Conservation (phyloP, 2,888 invertebrate genomes). For the Linyphia triangularis region DNA sequence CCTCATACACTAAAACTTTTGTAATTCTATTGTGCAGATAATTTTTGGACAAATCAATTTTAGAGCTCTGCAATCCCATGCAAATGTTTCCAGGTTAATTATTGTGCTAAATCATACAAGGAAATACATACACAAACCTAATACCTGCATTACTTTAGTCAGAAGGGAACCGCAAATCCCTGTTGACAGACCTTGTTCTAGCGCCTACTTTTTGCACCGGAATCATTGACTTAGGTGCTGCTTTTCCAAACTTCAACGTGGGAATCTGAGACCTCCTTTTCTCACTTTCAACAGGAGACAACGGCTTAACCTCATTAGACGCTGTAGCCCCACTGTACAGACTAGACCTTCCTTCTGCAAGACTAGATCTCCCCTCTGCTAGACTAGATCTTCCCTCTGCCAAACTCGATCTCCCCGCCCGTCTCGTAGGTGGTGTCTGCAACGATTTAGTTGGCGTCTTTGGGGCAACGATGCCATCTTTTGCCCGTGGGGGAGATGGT, state of each 20-base stretch:
- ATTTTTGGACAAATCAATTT: too few species aligned
- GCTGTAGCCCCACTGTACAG: too few species aligned
- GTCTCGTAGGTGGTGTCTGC: not conserved
- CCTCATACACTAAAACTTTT: too few species aligned
- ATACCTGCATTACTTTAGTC: slow-evolving; percentile 42
- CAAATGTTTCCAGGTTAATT: not conserved
- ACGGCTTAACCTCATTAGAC: slow-evolving; percentile 36
- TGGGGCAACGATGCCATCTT: slow-evolving; percentile 24
- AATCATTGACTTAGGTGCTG: slow-evolving; percentile 68
- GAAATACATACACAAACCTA: not conserved
- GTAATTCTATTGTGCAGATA: too few species aligned
- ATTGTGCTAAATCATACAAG: not conserved
- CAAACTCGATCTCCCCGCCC: slow-evolving; percentile 7
- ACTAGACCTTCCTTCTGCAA: slow-evolving; percentile 24
- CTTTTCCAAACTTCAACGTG: slow-evolving; percentile 48
- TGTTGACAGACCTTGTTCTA: slow-evolving; percentile 69
- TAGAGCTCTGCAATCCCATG: not conserved
- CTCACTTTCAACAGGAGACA: slow-evolving; percentile 27
- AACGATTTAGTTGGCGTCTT: slow-evolving; percentile 66
- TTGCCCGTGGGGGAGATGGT: slow-evolving; percentile 37
- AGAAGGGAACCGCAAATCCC: slow-evolving; percentile 60
- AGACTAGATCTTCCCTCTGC: slow-evolving; percentile 11
- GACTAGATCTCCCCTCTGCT: slow-evolving; percentile 12
- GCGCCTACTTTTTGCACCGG: slow-evolving; percentile 62
- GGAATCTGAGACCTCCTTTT: slow-evolving; percentile 68